These are phyloP conservation scores for Ceratosolen fusciceps DNA, from an alignment of 1,140 invertebrate species.

Conservation along the genomic window DNA sequence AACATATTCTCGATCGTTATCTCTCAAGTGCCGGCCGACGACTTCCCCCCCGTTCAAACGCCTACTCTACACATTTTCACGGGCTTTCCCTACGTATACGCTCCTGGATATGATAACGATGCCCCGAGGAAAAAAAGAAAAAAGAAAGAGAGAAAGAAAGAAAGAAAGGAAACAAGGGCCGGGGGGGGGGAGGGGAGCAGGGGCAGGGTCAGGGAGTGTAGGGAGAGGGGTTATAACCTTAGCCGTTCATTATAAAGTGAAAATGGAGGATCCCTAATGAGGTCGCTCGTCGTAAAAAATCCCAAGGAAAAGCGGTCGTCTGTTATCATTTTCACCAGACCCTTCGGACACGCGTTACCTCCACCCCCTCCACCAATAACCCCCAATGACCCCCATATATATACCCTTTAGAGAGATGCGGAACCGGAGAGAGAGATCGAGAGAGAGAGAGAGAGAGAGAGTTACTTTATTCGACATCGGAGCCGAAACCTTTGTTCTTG, in stretches of 20 bases:
- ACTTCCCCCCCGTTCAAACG: background rate
- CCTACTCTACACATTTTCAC: background rate
- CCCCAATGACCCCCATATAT: background rate
- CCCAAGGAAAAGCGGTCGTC: background rate
- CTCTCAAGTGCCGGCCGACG: background rate
- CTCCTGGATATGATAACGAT: background rate
- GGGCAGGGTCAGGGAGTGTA: no score
- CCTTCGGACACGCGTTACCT: background rate
- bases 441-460: background rate
- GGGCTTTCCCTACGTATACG: no score
- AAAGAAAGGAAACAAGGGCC: no score
- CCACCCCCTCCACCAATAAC: background rate
- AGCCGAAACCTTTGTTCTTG: background rate
- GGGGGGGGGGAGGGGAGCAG: no score
- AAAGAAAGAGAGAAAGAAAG: no score
- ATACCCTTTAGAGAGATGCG: no score
- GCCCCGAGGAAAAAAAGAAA: background rate
- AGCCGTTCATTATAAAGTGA: background rate
- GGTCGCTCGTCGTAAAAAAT: no score
- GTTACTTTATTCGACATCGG: background rate
- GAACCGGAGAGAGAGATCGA: background rate
- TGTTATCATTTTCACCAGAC: background rate
- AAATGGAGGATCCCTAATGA: background rate
- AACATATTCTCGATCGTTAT: background rate
- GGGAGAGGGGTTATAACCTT: no score